Evolutionary conservation across 2,113 vertebrate genomes (phyloP).

Genomic region (Triplophysa siluroides): DNA sequence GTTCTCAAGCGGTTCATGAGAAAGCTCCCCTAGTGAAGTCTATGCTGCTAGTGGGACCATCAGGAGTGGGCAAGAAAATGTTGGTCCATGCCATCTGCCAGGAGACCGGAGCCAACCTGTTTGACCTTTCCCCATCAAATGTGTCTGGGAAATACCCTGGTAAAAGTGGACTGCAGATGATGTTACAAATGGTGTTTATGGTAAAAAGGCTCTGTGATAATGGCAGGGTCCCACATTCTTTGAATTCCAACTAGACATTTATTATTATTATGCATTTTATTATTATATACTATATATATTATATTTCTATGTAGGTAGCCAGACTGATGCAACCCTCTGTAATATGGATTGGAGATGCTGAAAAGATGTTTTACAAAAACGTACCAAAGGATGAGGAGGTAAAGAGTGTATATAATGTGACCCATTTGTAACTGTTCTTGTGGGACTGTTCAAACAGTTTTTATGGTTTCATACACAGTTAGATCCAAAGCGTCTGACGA

Average conservation of each 20-base stretch:
- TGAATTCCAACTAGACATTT: too few species aligned
- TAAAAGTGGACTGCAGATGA: constrained; percentile 75
- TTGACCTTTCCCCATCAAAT: constrained; percentile 82
- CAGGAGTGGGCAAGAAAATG: constrained; percentile 83
- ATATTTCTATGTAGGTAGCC: constrained; percentile 70
- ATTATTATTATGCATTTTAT: too few species aligned
- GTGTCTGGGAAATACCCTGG: constrained; percentile 79
- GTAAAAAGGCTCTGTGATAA: constrained; percentile 57
- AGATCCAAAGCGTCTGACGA: constrained; percentile 81
- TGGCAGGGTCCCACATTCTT: too few species aligned
- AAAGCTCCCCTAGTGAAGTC: constrained; percentile 80
- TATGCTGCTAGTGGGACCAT: constrained; percentile 80
- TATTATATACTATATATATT: background rate
- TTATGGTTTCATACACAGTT: constrained; percentile 60
- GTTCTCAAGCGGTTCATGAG: constrained; percentile 76
- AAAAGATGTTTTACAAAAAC: constrained; percentile 85
- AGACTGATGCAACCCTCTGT: constrained; percentile 79
- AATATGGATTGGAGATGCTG: constrained; percentile 80
- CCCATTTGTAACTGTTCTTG: background rate
- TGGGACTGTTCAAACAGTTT: background rate
- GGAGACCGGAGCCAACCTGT: constrained; percentile 80
- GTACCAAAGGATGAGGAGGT: constrained; percentile 82
- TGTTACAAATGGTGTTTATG: constrained; percentile 86
- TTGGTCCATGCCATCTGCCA: constrained; percentile 82
- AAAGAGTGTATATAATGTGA: constrained; percentile 2